These are phyloP conservation scores for Drosophila gaucha DNA, from an alignment of 2,888 invertebrate species.

Conservation along the genomic window DNA sequence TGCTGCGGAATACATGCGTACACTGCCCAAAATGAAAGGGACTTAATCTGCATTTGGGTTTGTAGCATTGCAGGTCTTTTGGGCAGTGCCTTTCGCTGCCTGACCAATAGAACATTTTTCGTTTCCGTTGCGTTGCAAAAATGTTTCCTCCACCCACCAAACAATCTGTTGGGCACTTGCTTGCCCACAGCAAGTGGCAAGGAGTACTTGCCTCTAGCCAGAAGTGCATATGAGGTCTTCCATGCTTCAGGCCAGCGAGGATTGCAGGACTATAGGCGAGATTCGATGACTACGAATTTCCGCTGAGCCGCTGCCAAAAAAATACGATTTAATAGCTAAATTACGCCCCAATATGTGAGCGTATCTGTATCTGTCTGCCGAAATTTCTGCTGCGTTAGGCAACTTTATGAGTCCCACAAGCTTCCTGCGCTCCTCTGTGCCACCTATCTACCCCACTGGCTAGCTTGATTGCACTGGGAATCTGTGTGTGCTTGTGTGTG, in stretches of 20 bases:
- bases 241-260: constrained; percentile 2
- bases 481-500: constrained; percentile 1
- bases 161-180: constrained; percentile 10
- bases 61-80: constrained; percentile 32
- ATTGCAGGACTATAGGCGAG: background rate
- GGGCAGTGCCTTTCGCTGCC: constrained; percentile 50
- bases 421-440: constrained; percentile 32
- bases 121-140: constrained; percentile 76
- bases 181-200: constrained; percentile 61
- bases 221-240: constrained; percentile 25
- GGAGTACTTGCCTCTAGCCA: constrained; percentile 48
- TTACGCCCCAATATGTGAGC: constrained; percentile 53
- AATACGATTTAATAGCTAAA: constrained; percentile 79
- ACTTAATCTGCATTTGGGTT: constrained; percentile 31
- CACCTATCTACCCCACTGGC: constrained; percentile 10
- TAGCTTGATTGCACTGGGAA: constrained; percentile 62
- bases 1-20: constrained; percentile 48
- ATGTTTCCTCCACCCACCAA: constrained; percentile 20
- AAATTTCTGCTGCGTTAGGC: constrained; percentile 77
- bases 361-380: constrained; percentile 15
- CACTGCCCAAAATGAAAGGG: constrained; percentile 34
- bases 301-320: constrained; percentile 42
- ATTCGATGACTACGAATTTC: constrained; percentile 22
- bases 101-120: constrained; percentile 75
- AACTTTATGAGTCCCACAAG: constrained; percentile 59